Evolutionary conservation across 1,140 invertebrate genomes (phyloP), one percentile per base, ranked within the genome.

Genomic region (Pemphigus obesinymphae): DNA sequence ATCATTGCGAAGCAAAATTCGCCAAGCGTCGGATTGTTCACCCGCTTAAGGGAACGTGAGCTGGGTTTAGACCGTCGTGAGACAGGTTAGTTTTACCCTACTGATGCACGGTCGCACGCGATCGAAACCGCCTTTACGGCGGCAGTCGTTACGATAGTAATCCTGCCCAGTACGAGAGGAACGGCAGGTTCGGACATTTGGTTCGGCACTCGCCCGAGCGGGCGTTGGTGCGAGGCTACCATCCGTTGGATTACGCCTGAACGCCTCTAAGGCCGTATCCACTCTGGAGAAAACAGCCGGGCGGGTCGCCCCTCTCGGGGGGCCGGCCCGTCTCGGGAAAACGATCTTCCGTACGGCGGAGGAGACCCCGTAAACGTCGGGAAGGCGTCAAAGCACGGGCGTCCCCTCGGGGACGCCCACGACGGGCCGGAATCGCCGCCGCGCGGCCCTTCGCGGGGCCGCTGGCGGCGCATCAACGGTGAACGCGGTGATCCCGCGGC

Each of bases 1-100:
- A 93, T 93, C 91, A 93, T 93, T 92, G 91, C 89, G 91, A 93
- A 93, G 91, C 91, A 92, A 91, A 92, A 92, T 92, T 92, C 90
- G 89, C 91, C 90, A 93, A 93, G 91, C 89, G 92, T 93, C 90
- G 91, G 92, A 93, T 93, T 94, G 91, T 92, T 92, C 91, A 92
- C 90, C 91, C 90, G 66, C 66, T 43, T 70, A 70, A 45, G 37
- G 37, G 66, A 70, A 70, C 66, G 66, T 70, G 66, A 70, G 66
- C 66, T 70, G 29, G 58, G 58, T 63, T 63, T 63, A 63, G 58
- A 63, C 58, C 58, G 58, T 63, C 58, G 58, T 63, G 37, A 70
- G 66, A 70, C 66, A 70, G 66, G 66, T 70, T 70, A 70, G 66
- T 70, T 70, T 70, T 70, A 70, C 63, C 63, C 63, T 68, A 68